Evolutionary conservation across 1,140 invertebrate genomes (phyloP).

Genomic region (Notospermus geniculatus): DNA sequence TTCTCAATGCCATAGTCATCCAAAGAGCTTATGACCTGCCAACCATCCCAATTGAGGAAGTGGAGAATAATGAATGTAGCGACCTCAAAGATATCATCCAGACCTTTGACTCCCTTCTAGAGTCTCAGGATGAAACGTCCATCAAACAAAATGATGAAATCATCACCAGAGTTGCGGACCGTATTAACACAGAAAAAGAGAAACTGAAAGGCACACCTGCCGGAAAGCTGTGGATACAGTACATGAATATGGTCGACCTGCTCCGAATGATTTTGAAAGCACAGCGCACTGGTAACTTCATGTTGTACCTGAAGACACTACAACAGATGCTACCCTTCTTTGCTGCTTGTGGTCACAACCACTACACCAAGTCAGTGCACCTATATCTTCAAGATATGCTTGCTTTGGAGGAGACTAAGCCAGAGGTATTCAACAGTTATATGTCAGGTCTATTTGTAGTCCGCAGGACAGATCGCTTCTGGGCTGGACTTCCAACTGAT

Average conservation of each 20-base stretch:
- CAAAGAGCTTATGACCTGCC: neutral
- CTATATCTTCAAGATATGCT: no score
- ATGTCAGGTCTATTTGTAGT: no score
- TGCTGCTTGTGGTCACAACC: no score
- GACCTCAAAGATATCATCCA: neutral
- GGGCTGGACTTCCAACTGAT: no score
- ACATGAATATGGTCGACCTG: conserved; percentile 52
- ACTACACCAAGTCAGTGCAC: no score
- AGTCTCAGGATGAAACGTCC: neutral
- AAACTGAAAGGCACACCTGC: neutral
- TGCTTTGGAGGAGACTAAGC: no score
- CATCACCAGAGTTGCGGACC: neutral
- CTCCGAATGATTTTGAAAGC: conserved; percentile 49
- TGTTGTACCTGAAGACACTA: no score
- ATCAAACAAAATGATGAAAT: neutral
- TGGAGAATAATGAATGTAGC: neutral
- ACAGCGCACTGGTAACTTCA: conserved; percentile 51
- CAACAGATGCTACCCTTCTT: no score
- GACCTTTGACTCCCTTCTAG: neutral
- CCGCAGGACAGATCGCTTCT: no score
- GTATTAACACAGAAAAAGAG: neutral
- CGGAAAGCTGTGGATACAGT: conserved; percentile 52
- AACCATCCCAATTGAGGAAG: neutral
- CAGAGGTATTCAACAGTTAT: no score
- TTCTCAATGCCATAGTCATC: conserved; percentile 17